Percentiles rank a stretch among this genome's conserved stretches.
phyloP scores from a whole-genome alignment of 2,113 vertebrate species.

The Mustelus asterias region DNA sequence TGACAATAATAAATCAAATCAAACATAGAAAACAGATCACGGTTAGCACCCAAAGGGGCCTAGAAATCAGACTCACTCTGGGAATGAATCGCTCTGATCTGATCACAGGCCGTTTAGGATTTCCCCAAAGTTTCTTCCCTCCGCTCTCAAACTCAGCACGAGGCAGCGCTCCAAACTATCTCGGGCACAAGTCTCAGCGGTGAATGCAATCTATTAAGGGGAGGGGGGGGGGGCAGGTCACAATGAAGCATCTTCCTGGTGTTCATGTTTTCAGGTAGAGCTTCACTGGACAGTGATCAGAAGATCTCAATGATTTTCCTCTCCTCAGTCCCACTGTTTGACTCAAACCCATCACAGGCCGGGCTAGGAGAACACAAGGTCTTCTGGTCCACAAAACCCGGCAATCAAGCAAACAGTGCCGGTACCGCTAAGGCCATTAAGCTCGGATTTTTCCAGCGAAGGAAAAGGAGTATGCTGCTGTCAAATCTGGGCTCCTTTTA shows the following conservation, averaged over 20 bases:
- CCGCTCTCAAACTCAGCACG: background rate
- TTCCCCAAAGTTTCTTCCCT: background rate
- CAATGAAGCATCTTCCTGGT: background rate
- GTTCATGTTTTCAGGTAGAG: background rate
- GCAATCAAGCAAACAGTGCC: background rate
- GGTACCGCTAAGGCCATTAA: background rate
- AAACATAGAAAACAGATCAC: background rate
- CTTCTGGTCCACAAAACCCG: background rate
- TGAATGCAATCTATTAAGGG: background rate
- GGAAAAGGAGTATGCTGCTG: no score
- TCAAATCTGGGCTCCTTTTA: background rate
- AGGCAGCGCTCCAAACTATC: background rate
- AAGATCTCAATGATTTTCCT: background rate
- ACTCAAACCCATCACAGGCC: background rate
- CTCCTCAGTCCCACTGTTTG: background rate
- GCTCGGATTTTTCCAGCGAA: background rate
- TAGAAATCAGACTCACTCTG: background rate
- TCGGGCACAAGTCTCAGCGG: background rate
- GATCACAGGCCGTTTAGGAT: background rate
- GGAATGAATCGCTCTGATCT: background rate
- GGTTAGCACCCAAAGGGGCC: background rate
- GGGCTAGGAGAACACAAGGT: background rate
- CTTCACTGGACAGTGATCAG: background rate
- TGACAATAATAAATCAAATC: no score
- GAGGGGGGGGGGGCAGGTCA: no score